Conservation (phyloP, 2,888 invertebrate genomes). For the Troides aeacus region DNA sequence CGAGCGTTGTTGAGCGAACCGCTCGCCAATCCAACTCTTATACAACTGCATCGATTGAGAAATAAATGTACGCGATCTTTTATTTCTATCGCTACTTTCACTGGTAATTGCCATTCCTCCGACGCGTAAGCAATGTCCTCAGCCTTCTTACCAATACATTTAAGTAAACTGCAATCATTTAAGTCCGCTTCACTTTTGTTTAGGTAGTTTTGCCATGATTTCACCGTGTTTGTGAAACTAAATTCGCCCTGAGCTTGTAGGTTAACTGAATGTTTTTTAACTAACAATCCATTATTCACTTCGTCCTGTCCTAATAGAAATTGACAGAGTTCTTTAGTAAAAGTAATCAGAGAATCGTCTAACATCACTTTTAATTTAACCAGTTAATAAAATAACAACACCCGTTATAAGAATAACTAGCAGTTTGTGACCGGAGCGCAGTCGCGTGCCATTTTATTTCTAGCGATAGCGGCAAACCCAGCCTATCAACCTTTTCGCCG, state of each 20-base stretch:
- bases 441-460: too few relatives aligned
- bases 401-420: too few relatives aligned
- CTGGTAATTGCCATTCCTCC: slow-evolving; percentile 66
- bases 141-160: slow-evolving; percentile 51
- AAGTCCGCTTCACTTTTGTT: slow-evolving; percentile 33
- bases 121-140: slow-evolving; percentile 64
- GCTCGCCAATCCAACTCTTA: slow-evolving; percentile 50
- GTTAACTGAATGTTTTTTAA: slow-evolving; percentile 81
- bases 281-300: slow-evolving; percentile 45
- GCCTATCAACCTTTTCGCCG: too few relatives aligned
- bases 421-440: too few relatives aligned
- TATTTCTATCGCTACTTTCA: slow-evolving; percentile 60
- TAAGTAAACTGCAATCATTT: slow-evolving; percentile 43
- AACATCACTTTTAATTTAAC: slow-evolving; percentile 39
- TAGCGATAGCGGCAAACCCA: too few relatives aligned
- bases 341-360: slow-evolving; percentile 46
- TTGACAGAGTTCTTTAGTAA: slow-evolving; percentile 46
- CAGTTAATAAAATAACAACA: too few relatives aligned
- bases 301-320: slow-evolving; percentile 46
- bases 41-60: slow-evolving; percentile 66
- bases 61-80: slow-evolving; percentile 75
- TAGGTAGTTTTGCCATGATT: slow-evolving; percentile 78
- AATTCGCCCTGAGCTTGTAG: slow-evolving; percentile 81
- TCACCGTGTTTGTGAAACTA: slow-evolving; percentile 79
- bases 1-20: slow-evolving; percentile 44